Percentiles rank a stretch among this genome's conserved stretches.
phyloP scores from a whole-genome alignment of 2,797 vertebrate species.

The Yasuhikotakia modesta region DNA sequence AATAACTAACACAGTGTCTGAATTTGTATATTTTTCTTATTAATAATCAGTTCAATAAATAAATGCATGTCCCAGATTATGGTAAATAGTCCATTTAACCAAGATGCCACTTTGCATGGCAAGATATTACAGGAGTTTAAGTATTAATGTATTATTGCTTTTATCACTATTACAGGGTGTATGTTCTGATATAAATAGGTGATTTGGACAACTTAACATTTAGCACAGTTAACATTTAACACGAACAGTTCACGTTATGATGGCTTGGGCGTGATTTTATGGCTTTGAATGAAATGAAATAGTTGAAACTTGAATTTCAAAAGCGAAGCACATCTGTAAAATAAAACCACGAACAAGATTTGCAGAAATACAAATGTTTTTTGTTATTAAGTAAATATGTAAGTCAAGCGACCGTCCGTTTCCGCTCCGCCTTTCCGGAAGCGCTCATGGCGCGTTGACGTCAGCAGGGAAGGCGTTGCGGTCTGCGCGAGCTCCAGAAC shows the following conservation, averaged over 20 bases:
- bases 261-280: not conserved
- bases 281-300: not conserved
- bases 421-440: conserved; percentile 45
- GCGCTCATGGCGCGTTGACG: conserved; percentile 63
- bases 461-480: conserved; percentile 72
- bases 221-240: not conserved
- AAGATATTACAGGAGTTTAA: not conserved
- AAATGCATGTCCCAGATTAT: not conserved
- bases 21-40: not conserved
- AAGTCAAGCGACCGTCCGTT: not conserved
- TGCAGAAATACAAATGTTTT: not conserved
- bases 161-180: too few relatives aligned
- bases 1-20: not conserved
- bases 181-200: too few relatives aligned
- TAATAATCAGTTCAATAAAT: not conserved
- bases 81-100: too few relatives aligned
- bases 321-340: not conserved
- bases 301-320: not conserved
- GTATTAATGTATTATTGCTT: not conserved
- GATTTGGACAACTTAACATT: not conserved
- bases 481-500: conserved; percentile 65
- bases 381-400: not conserved
- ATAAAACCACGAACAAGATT: not conserved
- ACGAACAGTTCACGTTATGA: too few relatives aligned
- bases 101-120: not conserved